A percentile compares a stretch with the other conserved stretches of the same genome.
These are phyloP conservation scores for Brachyopa scutellaris DNA, from an alignment of 2,888 invertebrate species.

Conservation along the genomic window DNA sequence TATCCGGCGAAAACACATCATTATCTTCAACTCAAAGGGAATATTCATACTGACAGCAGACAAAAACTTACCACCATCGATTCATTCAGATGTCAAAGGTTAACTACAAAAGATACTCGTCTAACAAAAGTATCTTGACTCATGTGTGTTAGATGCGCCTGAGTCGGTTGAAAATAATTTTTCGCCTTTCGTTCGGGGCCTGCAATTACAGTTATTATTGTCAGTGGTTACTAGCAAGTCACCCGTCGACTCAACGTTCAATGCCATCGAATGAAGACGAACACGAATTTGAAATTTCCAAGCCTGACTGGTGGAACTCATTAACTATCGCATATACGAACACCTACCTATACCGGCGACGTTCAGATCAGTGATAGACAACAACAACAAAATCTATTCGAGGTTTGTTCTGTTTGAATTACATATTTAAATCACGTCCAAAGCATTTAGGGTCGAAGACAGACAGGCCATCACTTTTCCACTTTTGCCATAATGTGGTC, in stretches of 20 bases:
- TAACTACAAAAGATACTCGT: conserved; percentile 48
- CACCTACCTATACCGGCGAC: conserved; percentile 5
- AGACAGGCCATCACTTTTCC: neutral
- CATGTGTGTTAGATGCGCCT: conserved; percentile 22
- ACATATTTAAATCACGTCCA: conserved; percentile 65
- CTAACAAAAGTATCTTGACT: neutral
- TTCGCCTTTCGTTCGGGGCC: neutral
- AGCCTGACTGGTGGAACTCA: neutral
- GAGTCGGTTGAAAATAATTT: too few relatives aligned
- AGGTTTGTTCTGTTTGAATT: conserved; percentile 17
- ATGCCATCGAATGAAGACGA: neutral
- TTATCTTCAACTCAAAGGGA: conserved; percentile 7
- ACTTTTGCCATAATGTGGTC: conserved; percentile 17
- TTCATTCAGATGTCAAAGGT: conserved; percentile 60
- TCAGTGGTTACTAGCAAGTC: neutral
- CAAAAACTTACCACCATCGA: conserved; percentile 28
- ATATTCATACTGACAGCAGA: conserved; percentile 11
- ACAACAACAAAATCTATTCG: neutral
- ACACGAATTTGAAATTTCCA: conserved; percentile 24
- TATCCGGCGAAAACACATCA: conserved; percentile 26
- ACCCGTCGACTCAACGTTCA: too few relatives aligned
- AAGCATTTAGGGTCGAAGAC: conserved; percentile 33
- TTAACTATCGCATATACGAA: conserved; percentile 29
- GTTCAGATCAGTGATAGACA: too few relatives aligned
- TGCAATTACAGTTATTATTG: too few relatives aligned